phyloP scores from a whole-genome alignment of 1,140 invertebrate species.

The Panulirus ornatus region DNA sequence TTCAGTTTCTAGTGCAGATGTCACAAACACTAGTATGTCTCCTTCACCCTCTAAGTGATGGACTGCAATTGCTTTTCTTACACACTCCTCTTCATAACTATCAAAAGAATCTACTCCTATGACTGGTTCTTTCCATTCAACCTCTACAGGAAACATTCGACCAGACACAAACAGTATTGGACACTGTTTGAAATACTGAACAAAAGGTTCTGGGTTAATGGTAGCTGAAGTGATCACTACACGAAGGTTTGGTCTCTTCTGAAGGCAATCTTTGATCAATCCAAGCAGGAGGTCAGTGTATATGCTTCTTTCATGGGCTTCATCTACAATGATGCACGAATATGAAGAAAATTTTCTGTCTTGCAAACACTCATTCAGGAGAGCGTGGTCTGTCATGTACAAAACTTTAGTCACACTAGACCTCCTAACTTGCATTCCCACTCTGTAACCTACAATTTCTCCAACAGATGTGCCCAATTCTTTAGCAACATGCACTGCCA shows the following conservation, averaged over 20 bases:
- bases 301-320: slow-evolving; percentile 47
- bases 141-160: slow-evolving; percentile 47
- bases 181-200: slow-evolving; percentile 40
- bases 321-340: slow-evolving; percentile 51
- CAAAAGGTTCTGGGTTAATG: slow-evolving; percentile 42
- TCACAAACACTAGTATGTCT: slow-evolving; percentile 50
- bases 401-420: neutral
- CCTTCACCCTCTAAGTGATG: slow-evolving; percentile 25
- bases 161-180: slow-evolving; percentile 40
- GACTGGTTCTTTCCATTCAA: slow-evolving; percentile 28
- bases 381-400: slow-evolving; percentile 43
- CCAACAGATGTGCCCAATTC: slow-evolving; percentile 39
- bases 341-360: slow-evolving; percentile 14
- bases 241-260: slow-evolving; percentile 31
- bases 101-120: slow-evolving; percentile 8
- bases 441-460: slow-evolving; percentile 28
- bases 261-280: slow-evolving; percentile 30
- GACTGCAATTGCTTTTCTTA: slow-evolving; percentile 16
- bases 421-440: neutral
- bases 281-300: slow-evolving; percentile 49
- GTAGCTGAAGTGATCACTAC: slow-evolving; percentile 49
- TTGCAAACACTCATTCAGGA: slow-evolving; percentile 48
- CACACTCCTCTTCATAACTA: slow-evolving; percentile 32
- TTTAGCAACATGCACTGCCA: slow-evolving; percentile 31
- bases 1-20: slow-evolving; percentile 29